Evolutionary conservation across 2,888 invertebrate species (phyloP).

Genomic region (Aphelenchoides bicaudatus): DNA sequence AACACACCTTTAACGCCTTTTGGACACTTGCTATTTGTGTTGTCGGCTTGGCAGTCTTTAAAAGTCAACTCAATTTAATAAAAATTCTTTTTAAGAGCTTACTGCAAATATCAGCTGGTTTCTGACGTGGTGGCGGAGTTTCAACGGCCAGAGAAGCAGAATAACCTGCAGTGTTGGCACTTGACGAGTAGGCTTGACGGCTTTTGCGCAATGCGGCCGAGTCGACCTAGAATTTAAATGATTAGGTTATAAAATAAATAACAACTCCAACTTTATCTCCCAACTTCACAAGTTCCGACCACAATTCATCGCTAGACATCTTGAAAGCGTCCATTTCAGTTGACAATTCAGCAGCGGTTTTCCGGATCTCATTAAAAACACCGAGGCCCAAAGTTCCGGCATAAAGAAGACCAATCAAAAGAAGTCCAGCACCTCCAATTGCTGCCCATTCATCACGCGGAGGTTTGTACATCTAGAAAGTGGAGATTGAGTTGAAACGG

Average conservation of each 20-base stretch:
- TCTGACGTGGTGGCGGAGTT: neutral
- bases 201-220: neutral
- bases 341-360: neutral
- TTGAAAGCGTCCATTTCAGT: slow-evolving; percentile 5
- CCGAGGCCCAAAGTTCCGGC: too few species aligned
- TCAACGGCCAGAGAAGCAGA: slow-evolving; percentile 4
- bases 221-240: neutral
- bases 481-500: too few species aligned
- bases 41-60: slow-evolving; percentile 8
- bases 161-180: neutral
- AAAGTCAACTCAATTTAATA: neutral
- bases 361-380: slow-evolving; percentile 5
- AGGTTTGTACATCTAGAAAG: too few species aligned
- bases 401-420: too few species aligned
- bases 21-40: slow-evolving; percentile 2
- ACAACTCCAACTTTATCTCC: too few species aligned
- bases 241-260: too few species aligned
- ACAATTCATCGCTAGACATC: neutral
- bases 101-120: slow-evolving; percentile 1
- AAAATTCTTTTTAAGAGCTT: neutral
- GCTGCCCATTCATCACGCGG: too few species aligned
- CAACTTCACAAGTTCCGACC: too few species aligned
- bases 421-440: too few species aligned
- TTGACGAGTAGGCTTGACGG: slow-evolving; percentile 3
- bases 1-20: neutral